Percentiles rank a stretch among this genome's conserved stretches.
These are phyloP conservation scores for Hemichromis elongatus DNA, from an alignment of 2,113 vertebrate species.

Conservation along the genomic window DNA sequence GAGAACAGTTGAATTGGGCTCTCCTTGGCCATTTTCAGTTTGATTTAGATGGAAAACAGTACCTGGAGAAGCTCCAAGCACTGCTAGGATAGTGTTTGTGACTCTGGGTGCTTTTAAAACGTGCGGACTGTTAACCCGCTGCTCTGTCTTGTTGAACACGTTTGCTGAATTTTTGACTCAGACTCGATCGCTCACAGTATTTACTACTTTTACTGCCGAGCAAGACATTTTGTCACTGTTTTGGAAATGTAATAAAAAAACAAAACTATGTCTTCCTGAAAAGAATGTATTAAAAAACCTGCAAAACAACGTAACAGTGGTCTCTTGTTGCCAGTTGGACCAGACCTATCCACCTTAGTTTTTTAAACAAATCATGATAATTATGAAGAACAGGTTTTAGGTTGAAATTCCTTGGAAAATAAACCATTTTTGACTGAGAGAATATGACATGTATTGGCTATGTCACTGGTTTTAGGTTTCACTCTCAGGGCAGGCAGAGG, in stretches of 20 bases:
- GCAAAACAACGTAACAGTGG: conserved; percentile 54
- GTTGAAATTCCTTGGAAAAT: conserved; percentile 78
- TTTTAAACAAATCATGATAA: conserved; percentile 77
- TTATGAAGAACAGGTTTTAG: conserved; percentile 78
- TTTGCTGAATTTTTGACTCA: background rate
- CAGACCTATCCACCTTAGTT: conserved; percentile 60
- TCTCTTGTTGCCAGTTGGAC: conserved; percentile 65
- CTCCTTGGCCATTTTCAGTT: conserved; percentile 39
- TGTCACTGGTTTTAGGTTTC: conserved; percentile 78
- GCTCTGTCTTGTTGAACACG: background rate
- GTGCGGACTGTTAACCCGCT: background rate
- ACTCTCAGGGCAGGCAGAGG: conserved; percentile 68
- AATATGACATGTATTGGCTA: conserved; percentile 78
- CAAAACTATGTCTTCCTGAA: conserved; percentile 1
- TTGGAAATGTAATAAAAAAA: conserved; percentile 20
- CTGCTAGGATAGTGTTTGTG: conserved; percentile 37
- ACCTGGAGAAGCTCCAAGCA: conserved; percentile 61
- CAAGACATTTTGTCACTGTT: conserved; percentile 56
- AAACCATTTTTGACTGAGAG: conserved; percentile 73
- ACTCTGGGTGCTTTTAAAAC: conserved; percentile 29
- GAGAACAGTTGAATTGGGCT: conserved; percentile 41
- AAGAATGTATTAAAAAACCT: conserved; percentile 4
- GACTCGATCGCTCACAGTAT: background rate
- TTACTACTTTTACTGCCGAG: conserved; percentile 12
- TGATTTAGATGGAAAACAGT: conserved; percentile 53